Conservation (phyloP, 2,888 invertebrate genomes). For the Hybos culiciformis region DNA sequence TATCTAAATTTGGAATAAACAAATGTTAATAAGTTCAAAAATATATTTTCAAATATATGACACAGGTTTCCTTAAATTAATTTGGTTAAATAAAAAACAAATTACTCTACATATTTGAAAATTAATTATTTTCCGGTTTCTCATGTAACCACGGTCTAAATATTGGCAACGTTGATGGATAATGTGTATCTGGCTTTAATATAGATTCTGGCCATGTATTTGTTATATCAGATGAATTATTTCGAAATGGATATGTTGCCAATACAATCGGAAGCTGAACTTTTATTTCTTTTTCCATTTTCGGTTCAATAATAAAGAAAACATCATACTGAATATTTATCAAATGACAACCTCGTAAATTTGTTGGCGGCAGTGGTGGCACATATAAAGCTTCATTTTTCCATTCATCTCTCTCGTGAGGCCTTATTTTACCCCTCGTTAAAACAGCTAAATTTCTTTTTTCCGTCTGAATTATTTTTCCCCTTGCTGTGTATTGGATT, state of each 20-base stretch:
- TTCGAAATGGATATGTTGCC: slow-evolving; percentile 78
- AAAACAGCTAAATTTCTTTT: slow-evolving; percentile 70
- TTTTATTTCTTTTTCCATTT: slow-evolving; percentile 82
- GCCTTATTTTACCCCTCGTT: slow-evolving; percentile 64
- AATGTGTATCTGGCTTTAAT: slow-evolving; percentile 73
- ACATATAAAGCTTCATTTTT: slow-evolving; percentile 79
- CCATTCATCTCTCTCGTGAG: slow-evolving; percentile 74
- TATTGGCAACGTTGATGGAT: slow-evolving; percentile 81
- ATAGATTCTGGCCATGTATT: slow-evolving; percentile 44
- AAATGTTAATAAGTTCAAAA: too few species aligned
- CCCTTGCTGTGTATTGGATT: slow-evolving; percentile 75
- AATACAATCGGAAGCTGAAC: slow-evolving; percentile 81
- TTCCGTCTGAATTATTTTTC: slow-evolving; percentile 75
- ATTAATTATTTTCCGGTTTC: slow-evolving; percentile 29
- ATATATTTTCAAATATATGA: too few species aligned
- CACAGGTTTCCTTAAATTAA: too few species aligned
- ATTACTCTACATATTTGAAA: too few species aligned
- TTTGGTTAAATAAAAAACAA: too few species aligned
- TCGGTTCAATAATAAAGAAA: slow-evolving; percentile 81
- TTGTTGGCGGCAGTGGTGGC: slow-evolving; percentile 87
- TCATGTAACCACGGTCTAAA: slow-evolving; percentile 83
- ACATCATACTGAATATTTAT: slow-evolving; percentile 89
- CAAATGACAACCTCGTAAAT: slow-evolving; percentile 83
- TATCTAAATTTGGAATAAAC: too few species aligned
- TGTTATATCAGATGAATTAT: slow-evolving; percentile 46